These are phyloP conservation scores for Poeciliopsis turrubarensis DNA, from an alignment of 2,113 vertebrate genomes.

Conservation along the genomic window DNA sequence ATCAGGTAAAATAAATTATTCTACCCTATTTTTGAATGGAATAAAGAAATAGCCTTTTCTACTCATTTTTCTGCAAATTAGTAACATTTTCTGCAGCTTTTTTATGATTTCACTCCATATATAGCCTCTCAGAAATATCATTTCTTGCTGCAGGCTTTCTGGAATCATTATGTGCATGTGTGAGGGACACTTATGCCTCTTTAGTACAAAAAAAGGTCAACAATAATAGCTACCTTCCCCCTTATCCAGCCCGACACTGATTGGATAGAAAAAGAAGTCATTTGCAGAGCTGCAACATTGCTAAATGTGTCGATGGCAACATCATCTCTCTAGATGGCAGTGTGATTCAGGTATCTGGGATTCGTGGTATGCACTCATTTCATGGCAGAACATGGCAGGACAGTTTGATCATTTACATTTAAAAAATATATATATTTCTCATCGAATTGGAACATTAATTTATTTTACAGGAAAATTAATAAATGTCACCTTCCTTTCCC, in stretches of 20 bases:
- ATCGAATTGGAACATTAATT: not conserved
- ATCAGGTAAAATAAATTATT: not conserved
- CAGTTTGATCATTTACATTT: not conserved
- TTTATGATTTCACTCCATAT: constrained; percentile 2
- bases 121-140: not conserved
- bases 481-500: not conserved
- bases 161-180: constrained; percentile 1
- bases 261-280: constrained; percentile 4
- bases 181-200: not conserved
- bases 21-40: constrained; percentile 16
- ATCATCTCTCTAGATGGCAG: constrained; percentile 74
- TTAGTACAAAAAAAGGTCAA: not conserved
- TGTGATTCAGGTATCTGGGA: constrained; percentile 29
- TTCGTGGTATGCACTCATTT: constrained; percentile 1
- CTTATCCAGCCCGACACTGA: constrained; percentile 3
- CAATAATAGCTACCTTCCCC: constrained; percentile 17
- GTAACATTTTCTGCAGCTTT: constrained; percentile 14
- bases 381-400: not conserved
- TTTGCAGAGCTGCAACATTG: not conserved
- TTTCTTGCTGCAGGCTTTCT: not conserved
- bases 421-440: not conserved
- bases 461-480: not conserved
- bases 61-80: not conserved
- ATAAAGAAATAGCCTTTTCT: not conserved
- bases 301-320: not conserved